Base-by-base conservation (phyloP, 2,113 vertebrate species). In the Ciconia stormi region DNA sequence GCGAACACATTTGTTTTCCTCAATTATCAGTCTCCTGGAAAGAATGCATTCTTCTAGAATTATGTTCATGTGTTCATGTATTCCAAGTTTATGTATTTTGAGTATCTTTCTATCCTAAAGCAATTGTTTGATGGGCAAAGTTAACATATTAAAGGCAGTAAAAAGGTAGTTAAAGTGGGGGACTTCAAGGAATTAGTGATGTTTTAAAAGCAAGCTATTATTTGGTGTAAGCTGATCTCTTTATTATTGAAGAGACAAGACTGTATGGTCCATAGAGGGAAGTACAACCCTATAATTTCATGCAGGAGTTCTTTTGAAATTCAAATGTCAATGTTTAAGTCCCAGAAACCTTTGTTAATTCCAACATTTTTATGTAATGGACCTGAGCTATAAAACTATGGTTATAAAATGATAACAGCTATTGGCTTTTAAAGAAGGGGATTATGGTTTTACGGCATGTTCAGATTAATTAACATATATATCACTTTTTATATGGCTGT, bases 231-330 rank as follows among this genome's bases (percentile, higher is more conserved):
- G 27, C 23, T 46, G n/a, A 72, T 76, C 34, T 89, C 44, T 46
- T 44, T 84, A 44, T 72, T 83, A n/a, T 12, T 66, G 58, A 88
- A 83, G 58, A 90, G 40, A 16, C 7, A 20, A 56, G 87, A 76
- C 52, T 80, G 7, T 59, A 6, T 76, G 30, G 56, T 95, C 82
- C 73, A 6, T 5, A 61, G 95, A 85, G 81, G 34, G 56, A 93
- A 83, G 50, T 59, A 55, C 23, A 91, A 29, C 1, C 1, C 78
- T 59, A 5, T 72, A 52, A 93, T 95, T 91, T 91, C 52, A 79
- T 89, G 73, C 78, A 85, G 65, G 56, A 94, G 30, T 91, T 93
- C 65, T 91, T 95, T 72, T 94, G 95, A 96, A 94, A 91, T 96
- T 91, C 52, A 94, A 29, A 88, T 97, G 66, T 65, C 73, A 73